Base-by-base conservation (phyloP, 2,888 invertebrate species). In the Cylloceria caligata region DNA sequence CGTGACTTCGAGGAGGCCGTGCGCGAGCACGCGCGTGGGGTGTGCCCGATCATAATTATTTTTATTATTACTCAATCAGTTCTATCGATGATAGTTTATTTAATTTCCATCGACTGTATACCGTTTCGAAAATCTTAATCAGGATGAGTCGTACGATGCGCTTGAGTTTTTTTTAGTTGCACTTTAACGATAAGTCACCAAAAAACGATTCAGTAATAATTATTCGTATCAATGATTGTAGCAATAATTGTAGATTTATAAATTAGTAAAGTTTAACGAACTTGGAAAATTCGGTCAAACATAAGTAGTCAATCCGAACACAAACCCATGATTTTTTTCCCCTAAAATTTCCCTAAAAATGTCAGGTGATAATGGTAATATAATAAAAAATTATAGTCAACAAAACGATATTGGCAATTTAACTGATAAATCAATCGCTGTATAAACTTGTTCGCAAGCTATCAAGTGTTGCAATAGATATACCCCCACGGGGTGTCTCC, bases 11-110 rank as follows among this genome's bases (percentile, higher is more conserved):
- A 19, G 42, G 64, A 64, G 65, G 30, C 57, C 27, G 60, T 21
- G 73, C 62, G 64, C 47, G 64, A 73, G 45, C 69, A 69, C 39
- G 73, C 73, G 64, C 55, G 74, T 78, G 55, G 69, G 80, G 47
- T 49, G 13, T 34, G 19, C 21, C 30, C 36, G 47, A 68, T 69
- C 42, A 69, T 65, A 74, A 64, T 78, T 67, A 24, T 73, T 73
- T 30, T 24, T 73, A 57, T 81, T 79, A 79, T 79, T 78, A 78
- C 73, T 81, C 81, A 81, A 81, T 81, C 55, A 57, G 62, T 69
- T 69, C 39, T 52, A 69, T 30, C 16, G 64, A 62, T 77, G 62
- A 73, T 55, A 24, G 47, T 45, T 64, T 55, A 52, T 73, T 55
- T 47, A 69, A 47, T 65, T 80, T 52, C 19, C 21, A 30, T 24